Evolutionary conservation across 2,113 vertebrate genomes (phyloP).

Genomic region (Istiophorus platypterus): DNA sequence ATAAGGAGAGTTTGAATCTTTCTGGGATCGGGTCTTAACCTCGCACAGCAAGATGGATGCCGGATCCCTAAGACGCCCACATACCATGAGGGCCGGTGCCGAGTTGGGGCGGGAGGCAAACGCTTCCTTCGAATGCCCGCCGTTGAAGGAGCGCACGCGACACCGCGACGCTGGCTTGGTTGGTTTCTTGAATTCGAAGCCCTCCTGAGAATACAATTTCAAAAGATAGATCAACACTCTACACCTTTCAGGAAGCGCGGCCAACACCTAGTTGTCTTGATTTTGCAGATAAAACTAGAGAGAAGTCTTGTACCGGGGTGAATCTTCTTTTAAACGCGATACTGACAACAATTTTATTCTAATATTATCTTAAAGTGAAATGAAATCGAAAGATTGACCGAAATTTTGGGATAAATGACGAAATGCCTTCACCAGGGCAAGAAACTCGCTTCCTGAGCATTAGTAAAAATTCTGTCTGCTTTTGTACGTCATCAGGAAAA

Average conservation of each 20-base stretch:
- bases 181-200: conserved; percentile 97
- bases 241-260: neutral
- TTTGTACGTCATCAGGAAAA: neutral
- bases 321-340: neutral
- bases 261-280: rapidly evolving
- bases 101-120: conserved; percentile 87
- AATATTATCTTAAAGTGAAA: neutral
- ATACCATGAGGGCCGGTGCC: conserved; percentile 86
- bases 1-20: neutral
- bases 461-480: neutral
- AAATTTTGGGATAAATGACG: conserved; percentile 8
- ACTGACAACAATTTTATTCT: neutral
- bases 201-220: conserved; percentile 80
- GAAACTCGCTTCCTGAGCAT: neutral
- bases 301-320: neutral
- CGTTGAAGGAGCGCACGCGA: conserved; percentile 60
- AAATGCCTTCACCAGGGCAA: conserved; percentile 30
- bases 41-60: neutral
- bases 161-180: conserved; percentile 85
- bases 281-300: too few species aligned
- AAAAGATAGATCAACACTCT: too few species aligned
- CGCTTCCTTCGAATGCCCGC: conserved; percentile 77
- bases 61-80: neutral
- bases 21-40: rapidly evolving
- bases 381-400: neutral